Evolutionary conservation across 1,140 invertebrate species (phyloP).

Genomic region (Linepithema humile): DNA sequence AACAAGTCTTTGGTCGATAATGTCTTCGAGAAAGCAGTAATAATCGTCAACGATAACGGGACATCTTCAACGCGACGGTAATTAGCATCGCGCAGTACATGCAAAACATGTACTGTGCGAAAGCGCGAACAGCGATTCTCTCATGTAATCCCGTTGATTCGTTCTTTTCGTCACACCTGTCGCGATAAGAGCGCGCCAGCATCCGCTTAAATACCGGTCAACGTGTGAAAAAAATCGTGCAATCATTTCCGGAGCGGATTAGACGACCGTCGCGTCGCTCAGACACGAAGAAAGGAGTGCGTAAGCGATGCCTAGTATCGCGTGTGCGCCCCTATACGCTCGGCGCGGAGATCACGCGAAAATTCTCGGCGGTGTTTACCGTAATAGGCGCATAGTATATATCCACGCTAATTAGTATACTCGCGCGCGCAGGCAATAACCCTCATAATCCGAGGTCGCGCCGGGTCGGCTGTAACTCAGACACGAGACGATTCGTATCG

Average conservation of each 20-base stretch:
- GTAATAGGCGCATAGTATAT: slow-evolving; percentile 65
- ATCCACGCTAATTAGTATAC: slow-evolving; percentile 73
- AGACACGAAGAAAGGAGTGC: slow-evolving; percentile 14
- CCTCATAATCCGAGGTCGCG: slow-evolving; percentile 73
- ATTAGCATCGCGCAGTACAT: slow-evolving; percentile 15
- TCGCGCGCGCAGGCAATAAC: slow-evolving; percentile 67
- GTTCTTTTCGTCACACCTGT: neutral
- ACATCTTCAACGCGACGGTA: neutral
- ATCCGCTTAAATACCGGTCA: neutral
- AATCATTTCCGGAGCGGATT: slow-evolving; percentile 54
- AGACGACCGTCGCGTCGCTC: neutral
- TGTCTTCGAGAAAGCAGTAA: neutral
- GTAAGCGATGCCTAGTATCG: too few relatives aligned
- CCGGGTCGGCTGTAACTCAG: slow-evolving; percentile 71
- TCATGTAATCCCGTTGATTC: slow-evolving; percentile 14
- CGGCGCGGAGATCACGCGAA: slow-evolving; percentile 55
- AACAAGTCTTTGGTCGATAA: neutral
- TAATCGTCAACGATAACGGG: slow-evolving; percentile 27
- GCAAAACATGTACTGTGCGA: slow-evolving; percentile 6
- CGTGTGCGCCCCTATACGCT: too few relatives aligned
- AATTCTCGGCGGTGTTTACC: slow-evolving; percentile 61
- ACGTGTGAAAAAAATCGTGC: slow-evolving; percentile 3
- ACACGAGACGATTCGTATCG: slow-evolving; percentile 70
- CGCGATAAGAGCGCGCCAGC: neutral
- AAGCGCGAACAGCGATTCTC: neutral